Evolutionary conservation across 1,140 invertebrate species (phyloP).

Genomic region (Zaprionus davidi): DNA sequence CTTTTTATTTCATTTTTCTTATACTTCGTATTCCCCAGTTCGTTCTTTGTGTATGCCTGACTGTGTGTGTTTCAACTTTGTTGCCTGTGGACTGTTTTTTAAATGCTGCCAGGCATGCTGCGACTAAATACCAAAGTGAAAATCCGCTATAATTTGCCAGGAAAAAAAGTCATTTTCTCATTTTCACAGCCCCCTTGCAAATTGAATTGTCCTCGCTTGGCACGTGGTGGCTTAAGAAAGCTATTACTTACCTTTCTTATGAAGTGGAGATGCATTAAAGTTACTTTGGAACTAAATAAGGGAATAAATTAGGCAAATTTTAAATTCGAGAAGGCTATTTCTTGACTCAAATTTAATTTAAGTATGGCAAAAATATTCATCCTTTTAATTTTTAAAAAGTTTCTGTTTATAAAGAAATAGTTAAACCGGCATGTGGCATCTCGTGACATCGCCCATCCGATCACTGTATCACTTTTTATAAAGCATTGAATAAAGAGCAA

Average conservation of each 20-base stretch:
- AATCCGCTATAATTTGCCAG: slow-evolving; percentile 45
- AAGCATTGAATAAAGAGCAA: no score
- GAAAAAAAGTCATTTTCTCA: slow-evolving; percentile 34
- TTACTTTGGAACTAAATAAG: neutral
- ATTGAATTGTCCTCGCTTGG: slow-evolving; percentile 33
- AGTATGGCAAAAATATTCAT: no score
- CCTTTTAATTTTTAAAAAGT: neutral
- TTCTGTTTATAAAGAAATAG: neutral
- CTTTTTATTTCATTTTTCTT: slow-evolving; percentile 44
- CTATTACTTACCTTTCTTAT: slow-evolving; percentile 3
- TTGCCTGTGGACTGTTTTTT: slow-evolving; percentile 41
- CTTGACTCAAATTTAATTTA: no score
- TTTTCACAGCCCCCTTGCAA: slow-evolving; percentile 2
- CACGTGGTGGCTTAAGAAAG: slow-evolving; percentile 10
- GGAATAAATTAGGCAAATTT: neutral
- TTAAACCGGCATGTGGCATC: no score
- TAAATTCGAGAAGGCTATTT: neutral
- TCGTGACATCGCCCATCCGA: no score
- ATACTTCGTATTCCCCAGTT: neutral
- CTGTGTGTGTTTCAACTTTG: slow-evolving; percentile 35
- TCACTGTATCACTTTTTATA: no score
- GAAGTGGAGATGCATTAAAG: slow-evolving; percentile 5
- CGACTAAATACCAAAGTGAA: slow-evolving; percentile 59
- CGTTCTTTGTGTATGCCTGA: neutral
- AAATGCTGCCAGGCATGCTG: slow-evolving; percentile 57